These are phyloP conservation scores for Tetropium fuscum DNA, from an alignment of 2,888 invertebrate species.

Conservation along the genomic window DNA sequence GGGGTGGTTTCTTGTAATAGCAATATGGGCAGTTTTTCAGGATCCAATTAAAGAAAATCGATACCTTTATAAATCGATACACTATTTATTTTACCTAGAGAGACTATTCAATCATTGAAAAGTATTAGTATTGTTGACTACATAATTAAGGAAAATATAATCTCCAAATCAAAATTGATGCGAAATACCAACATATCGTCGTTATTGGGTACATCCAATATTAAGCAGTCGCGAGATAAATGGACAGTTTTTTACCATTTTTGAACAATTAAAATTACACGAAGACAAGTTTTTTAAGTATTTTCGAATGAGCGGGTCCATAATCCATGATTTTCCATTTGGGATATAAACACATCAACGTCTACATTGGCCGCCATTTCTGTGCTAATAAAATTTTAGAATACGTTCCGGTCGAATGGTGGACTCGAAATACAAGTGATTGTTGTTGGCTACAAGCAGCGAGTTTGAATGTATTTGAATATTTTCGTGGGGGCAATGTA, in stretches of 20 bases:
- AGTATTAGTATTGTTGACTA: too few relatives aligned
- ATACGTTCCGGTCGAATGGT: not conserved
- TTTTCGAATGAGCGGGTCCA: not conserved
- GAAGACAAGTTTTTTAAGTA: not conserved
- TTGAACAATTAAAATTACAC: not conserved
- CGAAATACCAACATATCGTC: not conserved
- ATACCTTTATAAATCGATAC: too few relatives aligned
- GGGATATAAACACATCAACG: not conserved
- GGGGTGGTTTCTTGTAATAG: too few relatives aligned
- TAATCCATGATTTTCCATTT: constrained; percentile 4
- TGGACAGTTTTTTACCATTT: not conserved
- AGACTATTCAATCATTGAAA: too few relatives aligned
- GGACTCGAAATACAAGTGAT: not conserved
- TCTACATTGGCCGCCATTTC: not conserved
- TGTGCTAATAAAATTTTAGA: not conserved
- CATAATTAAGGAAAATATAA: too few relatives aligned
- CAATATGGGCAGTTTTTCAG: too few relatives aligned
- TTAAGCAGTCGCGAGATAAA: not conserved
- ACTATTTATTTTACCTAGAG: too few relatives aligned
- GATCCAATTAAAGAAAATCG: too few relatives aligned
- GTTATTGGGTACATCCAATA: constrained; percentile 1
- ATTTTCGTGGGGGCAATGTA: too few relatives aligned
- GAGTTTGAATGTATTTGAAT: too few relatives aligned
- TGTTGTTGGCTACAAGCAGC: not conserved
- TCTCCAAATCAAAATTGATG: too few relatives aligned